Conservation (phyloP, 2,797 vertebrate genomes). For the Bryconaethiops microstoma region DNA sequence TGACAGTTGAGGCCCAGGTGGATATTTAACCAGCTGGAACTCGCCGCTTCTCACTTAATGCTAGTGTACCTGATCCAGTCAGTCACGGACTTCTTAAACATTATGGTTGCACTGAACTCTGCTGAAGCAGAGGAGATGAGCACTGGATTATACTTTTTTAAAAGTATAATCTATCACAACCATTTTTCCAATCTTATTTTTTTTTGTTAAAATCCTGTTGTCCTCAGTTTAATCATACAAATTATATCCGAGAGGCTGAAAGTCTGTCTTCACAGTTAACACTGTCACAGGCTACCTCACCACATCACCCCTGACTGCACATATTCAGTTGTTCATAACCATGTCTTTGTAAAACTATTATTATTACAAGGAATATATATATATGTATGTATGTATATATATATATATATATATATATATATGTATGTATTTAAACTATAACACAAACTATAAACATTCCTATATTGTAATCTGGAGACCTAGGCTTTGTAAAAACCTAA, state of each 20-base stretch:
- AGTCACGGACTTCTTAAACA: neutral
- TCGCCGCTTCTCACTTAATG: neutral
- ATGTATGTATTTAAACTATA: conserved; percentile 25
- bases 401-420: too few species aligned
- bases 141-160: neutral
- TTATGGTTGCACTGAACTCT: neutral
- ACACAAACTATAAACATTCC: conserved; percentile 60
- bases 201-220: neutral
- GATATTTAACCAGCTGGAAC: neutral
- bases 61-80: neutral
- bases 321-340: conserved; percentile 21
- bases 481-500: conserved; percentile 56
- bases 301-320: conserved; percentile 6
- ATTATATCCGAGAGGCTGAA: conserved; percentile 33
- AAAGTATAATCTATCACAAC: too few species aligned
- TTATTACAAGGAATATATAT: neutral
- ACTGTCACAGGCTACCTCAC: conserved; percentile 49
- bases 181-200: conserved; percentile 30
- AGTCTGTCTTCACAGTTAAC: conserved; percentile 49
- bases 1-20: neutral
- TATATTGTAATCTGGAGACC: conserved; percentile 61
- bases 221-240: neutral
- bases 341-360: conserved; percentile 25
- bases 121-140: neutral
- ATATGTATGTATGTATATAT: neutral